Base-by-base conservation (phyloP, 2,888 invertebrate genomes). In the Cabera pusaria region DNA sequence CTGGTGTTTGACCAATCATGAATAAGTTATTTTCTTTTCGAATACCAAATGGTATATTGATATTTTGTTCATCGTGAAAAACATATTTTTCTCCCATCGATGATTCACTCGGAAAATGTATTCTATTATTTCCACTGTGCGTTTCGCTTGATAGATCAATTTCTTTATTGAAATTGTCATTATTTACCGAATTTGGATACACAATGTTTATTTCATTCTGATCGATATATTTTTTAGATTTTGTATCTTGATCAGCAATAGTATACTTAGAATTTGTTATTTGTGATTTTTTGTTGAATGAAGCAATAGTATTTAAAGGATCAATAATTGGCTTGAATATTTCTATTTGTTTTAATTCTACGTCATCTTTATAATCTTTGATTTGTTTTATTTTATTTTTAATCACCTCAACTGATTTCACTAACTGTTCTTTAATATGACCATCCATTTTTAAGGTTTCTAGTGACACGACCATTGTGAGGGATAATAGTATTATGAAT, bases 291-390 rank as follows among this genome's bases (percentile, higher is more conserved):
- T n/a, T n/a, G n/a, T n/a, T n/a, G n/a, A n/a, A n/a, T n/a, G n/a
- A n/a, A n/a, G 3, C 3, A 14, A 4, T 4, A 4, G 14, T 4
- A 18, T 9, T 20, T 6, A 33, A 10, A 23, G 28, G 33, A 7
- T 23, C 24, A 6, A 28, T 28, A 6, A 33, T 7, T 3, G 39
- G 33, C 20, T 33, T 33, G 1, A 40, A 28, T 5, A 27, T 8
- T 9, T 8, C 23, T 3, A 20, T 14, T 7, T 33, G 2, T 5
- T 4, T 6, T 8, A 10, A 9, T 6, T 14, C n/a, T 1, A 7
- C 16, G 2, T 14, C 3, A 5, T 29, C 8, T 21, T 29, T 8
- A 11, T n/a, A 5, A 16, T 21, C 6, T 21, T 8, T 3, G 21
- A 22, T 17, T 11, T 22, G 22, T 17, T 17, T 31, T 3, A 31